Evolutionary conservation across 2,797 vertebrate species (phyloP).

Genomic region (Coilia nasus): DNA sequence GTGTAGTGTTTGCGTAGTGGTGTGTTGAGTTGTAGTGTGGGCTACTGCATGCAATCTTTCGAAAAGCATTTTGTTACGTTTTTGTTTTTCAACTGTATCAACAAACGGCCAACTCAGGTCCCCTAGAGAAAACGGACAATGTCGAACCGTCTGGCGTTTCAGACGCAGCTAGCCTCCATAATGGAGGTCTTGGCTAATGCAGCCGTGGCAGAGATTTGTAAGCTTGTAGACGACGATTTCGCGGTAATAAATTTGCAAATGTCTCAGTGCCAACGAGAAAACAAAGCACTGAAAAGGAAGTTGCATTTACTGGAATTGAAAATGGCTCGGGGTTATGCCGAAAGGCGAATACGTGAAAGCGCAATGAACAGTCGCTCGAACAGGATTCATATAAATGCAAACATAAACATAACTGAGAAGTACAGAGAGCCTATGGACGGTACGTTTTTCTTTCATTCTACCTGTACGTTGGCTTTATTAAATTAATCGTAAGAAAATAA

Average conservation of each 20-base stretch:
- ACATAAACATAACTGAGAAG: slow-evolving; percentile 51
- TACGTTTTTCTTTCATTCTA: slow-evolving; percentile 40
- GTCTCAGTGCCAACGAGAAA: slow-evolving; percentile 77
- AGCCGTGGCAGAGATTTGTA: slow-evolving; percentile 79
- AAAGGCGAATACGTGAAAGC: slow-evolving; percentile 71
- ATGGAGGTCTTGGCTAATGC: slow-evolving; percentile 80
- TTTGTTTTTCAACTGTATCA: neutral
- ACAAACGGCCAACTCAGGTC: neutral
- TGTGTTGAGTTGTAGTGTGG: too few relatives aligned
- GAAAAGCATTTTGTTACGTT: neutral
- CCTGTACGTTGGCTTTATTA: too few relatives aligned
- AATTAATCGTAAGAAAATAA: too few relatives aligned
- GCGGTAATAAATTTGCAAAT: slow-evolving; percentile 76
- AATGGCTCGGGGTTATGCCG: slow-evolving; percentile 72
- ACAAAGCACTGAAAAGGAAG: slow-evolving; percentile 75
- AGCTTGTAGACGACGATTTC: slow-evolving; percentile 78
- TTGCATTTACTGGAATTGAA: slow-evolving; percentile 73
- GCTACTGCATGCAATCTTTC: neutral
- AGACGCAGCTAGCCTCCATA: slow-evolving; percentile 80
- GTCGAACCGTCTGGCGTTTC: slow-evolving; percentile 74
- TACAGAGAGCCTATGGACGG: slow-evolving; percentile 57
- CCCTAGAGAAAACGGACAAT: slow-evolving; percentile 50
- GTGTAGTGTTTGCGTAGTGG: too few relatives aligned
- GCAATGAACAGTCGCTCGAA: slow-evolving; percentile 55
- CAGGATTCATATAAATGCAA: slow-evolving; percentile 62